Evolutionary conservation across 1,140 invertebrate species (phyloP).

Genomic region (Oncopeltus fasciatus): DNA sequence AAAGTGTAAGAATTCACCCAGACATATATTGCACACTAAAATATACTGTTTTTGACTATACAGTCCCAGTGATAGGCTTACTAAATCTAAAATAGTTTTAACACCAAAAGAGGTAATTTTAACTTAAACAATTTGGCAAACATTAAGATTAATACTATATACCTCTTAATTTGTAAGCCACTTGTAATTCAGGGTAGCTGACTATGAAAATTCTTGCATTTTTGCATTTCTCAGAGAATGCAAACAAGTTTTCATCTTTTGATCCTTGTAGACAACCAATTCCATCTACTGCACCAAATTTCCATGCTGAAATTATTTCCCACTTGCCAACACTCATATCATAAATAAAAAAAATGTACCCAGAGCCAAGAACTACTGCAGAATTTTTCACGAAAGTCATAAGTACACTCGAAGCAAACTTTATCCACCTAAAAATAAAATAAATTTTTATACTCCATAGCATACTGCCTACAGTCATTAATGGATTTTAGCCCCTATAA

Average conservation of each 20-base stretch:
- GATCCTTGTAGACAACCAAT: not conserved
- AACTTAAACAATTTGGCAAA: too few relatives aligned
- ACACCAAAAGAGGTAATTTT: too few relatives aligned
- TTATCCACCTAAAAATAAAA: not conserved
- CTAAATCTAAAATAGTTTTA: too few relatives aligned
- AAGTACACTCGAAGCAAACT: not conserved
- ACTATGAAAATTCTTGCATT: not conserved
- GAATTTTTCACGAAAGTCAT: not conserved
- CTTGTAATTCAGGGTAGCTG: not conserved
- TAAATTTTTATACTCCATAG: too few relatives aligned
- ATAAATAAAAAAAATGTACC: not conserved
- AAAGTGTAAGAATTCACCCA: too few relatives aligned
- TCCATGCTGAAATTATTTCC: not conserved
- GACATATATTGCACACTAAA: too few relatives aligned
- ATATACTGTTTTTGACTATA: too few relatives aligned
- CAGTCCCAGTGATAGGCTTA: too few relatives aligned
- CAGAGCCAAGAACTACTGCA: not conserved
- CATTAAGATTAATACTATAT: too few relatives aligned
- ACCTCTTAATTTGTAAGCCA: not conserved
- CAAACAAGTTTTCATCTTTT: not conserved
- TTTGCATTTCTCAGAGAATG: not conserved
- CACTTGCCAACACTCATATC: not conserved
- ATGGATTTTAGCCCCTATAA: too few relatives aligned
- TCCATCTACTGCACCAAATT: not conserved
- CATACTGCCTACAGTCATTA: too few relatives aligned